Evolutionary conservation across 2,797 vertebrate species (phyloP).

Genomic region (Protonibea diacanthus): DNA sequence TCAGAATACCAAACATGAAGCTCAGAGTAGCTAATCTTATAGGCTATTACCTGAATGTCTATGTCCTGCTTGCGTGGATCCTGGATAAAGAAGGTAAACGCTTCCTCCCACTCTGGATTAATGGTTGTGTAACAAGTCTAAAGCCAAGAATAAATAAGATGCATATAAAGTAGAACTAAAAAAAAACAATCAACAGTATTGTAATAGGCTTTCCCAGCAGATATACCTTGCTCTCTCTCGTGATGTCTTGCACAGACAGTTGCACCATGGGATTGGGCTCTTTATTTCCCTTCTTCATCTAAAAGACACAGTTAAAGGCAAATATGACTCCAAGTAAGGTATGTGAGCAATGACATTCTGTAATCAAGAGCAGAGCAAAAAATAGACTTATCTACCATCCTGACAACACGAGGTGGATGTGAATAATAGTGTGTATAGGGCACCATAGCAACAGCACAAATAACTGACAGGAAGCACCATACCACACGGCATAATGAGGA

Average conservation of each 20-base stretch:
- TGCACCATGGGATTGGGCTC: constrained; percentile 94
- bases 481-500: constrained; percentile 50
- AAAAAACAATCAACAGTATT: not conserved
- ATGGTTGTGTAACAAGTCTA: constrained; percentile 88
- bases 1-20: not conserved
- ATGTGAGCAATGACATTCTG: constrained; percentile 19
- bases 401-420: constrained; percentile 26
- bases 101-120: constrained; percentile 91
- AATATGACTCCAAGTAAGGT: constrained; percentile 16
- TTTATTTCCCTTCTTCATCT: constrained; percentile 93
- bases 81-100: constrained; percentile 94
- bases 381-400: constrained; percentile 31
- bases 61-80: constrained; percentile 90
- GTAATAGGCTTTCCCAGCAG: not conserved
- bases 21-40: not conserved
- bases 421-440: constrained; percentile 26
- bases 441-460: constrained; percentile 63
- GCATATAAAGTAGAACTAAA: not conserved
- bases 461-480: constrained; percentile 7
- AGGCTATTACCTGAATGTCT: constrained; percentile 87
- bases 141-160: constrained; percentile 4
- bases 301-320: constrained; percentile 43
- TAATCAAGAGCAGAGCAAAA: constrained; percentile 22
- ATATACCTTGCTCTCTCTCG: constrained; percentile 91
- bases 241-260: constrained; percentile 90